Base-by-base conservation (phyloP, 2,888 invertebrate genomes). In the Erpobdella octoculata region DNA sequence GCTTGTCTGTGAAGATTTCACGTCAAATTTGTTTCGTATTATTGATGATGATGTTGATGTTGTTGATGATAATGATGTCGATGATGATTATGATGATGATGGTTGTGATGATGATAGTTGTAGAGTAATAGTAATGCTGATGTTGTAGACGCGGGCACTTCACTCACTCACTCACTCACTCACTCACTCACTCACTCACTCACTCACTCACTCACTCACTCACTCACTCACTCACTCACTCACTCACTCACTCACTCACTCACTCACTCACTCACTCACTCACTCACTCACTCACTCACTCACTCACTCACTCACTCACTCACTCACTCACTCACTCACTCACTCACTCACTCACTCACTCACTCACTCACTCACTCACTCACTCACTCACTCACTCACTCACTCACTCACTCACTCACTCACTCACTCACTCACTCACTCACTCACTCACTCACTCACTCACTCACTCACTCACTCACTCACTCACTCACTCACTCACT, bases 211-310 rank as follows among this genome's bases (percentile, higher is more conserved):
- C 69, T 69, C 69, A 70, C 67, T 71, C 69, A 71, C 71, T 71
- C 68, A 71, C 67, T 71, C 68, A 71, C 70, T 71, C 68, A 71
- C 71, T 71, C 67, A 71, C 71, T 71, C 67, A 71, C 71, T 71
- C 67, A 71, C 71, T 71, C 67, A 71, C 71, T 71, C 67, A 71
- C 71, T 71, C 46, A 41, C 46, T 41, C 46, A 41, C 46, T 41
- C 46, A 41, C 46, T 41, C 46, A 41, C 46, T 41, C 46, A 41
- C 46, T 41, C 46, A 41, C 46, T 41, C 46, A 41, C 46, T 41
- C 46, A 41, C 46, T 41, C 46, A 41, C 46, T 41, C 46, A 28
- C 66, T 33, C 64, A 6, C 46, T 41, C 46, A 41, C 46, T 41
- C 46, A 41, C 46, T 41, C 46, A 41, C 46, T 41, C 46, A 41